Base-by-base conservation (phyloP, 2,888 invertebrate species). In the Chrysomela aeneicollis region DNA sequence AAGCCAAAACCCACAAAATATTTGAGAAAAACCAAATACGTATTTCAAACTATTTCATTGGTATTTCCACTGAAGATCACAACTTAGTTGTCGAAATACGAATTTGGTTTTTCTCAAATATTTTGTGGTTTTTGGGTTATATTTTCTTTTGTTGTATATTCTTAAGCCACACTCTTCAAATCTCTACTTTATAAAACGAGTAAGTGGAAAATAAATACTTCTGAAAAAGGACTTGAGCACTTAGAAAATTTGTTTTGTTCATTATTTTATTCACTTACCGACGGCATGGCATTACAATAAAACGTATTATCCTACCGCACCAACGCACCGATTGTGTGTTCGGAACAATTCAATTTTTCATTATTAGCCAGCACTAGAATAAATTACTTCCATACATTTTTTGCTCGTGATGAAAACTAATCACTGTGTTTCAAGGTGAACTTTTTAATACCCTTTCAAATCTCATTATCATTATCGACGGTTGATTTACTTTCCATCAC, bases 321-420 rank as follows among this genome's bases (percentile, higher is more conserved):
- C 8, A 42, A 42, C 42, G 15, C 9, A 15, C 9, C 42, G 42
- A 42, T 42, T 42, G 42, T 42, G 42, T 15, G 42, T n/a, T 42
- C 42, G 42, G 2, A 42, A 15, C 42, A 15, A 42, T 10, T 42
- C 12, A 42, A 10, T 42, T 15, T 42, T 42, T 42, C 12, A 10
- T 42, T 6, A 15, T 15, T 15, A 42, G 2, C 42, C 42, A 42
- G 2, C n/a, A n/a, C n/a, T 35, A 35, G 2, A 35, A 42, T 42
- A 12, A n/a, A 15, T 3, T 42, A 15, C 8, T 15, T 35, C 3
- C 12, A 42, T 12, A 15, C 10, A 42, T 42, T 42, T 35, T 42
- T 42, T 42, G 15, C 42, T 42, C 42, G 42, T 42, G n/a, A 42
- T 42, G 42, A 42, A 42, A 42, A 42, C 35, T 42, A 42, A 42